Base-by-base conservation (phyloP, 1,140 invertebrate genomes). In the Cotesia chilonis region DNA sequence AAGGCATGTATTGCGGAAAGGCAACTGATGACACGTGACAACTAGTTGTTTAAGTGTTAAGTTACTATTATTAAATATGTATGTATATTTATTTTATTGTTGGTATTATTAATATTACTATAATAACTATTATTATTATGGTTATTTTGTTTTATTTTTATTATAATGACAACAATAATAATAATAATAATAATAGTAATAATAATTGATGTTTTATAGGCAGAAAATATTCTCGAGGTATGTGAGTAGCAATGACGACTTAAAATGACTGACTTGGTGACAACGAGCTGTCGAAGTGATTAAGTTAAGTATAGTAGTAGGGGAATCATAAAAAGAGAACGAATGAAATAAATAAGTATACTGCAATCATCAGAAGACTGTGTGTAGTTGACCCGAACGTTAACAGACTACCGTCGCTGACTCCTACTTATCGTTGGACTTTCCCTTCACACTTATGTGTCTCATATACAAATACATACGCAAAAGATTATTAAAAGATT, bases 381-480 rank as follows among this genome's bases (percentile, higher is more conserved):
- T 75, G 71, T 74, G 70, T 74, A 71, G 69, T 70, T 79, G 72
- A 75, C 65, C 75, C 76, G 74, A 74, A 74, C 57, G 59, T 70
- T 72, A 64, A 66, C 59, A 71, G 57, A 68, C 55, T 60, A 66
- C 69, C 75, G 77, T 75, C 78, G 60, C 69, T 76, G 77, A 76
- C 78, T 81, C 78, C 78, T 75, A 80, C 83, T 86, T 85, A 85
- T 85, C 84, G 85, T 86, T 84, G 82, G 81, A 84, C 84, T 84
- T 85, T 84, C 81, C 82, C 81, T 68, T 82, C 78, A 77, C 73
- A 68, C 41, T 47, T 47, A 10, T 47, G 57, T 28, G 51, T 72
- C 41, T 59, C 35, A 20, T 35, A 47, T 59, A 59, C n/a, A 55
- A 12, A 20, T 17, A 17, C 47, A 28, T 52, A 51, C 28, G 4